Evolutionary conservation across 2,113 vertebrate species (phyloP).

Genomic region (Hepsetus odoe): DNA sequence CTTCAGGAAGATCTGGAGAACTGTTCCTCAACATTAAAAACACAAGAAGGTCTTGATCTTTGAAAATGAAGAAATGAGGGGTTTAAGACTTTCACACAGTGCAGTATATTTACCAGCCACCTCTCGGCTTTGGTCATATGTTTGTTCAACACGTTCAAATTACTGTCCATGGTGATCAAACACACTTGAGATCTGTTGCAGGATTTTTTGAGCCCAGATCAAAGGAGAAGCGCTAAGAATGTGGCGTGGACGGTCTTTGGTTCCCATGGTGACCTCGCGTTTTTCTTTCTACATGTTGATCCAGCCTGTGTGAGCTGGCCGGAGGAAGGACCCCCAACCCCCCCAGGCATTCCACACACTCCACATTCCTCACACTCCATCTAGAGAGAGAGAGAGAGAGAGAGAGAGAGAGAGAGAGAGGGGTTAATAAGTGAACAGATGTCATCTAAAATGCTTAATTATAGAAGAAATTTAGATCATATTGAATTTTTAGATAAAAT

Average conservation of each 20-base stretch:
- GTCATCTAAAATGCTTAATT: background rate
- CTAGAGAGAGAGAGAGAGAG: slow-evolving; percentile 66
- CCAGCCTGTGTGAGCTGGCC: slow-evolving; percentile 12
- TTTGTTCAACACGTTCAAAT: too few relatives aligned
- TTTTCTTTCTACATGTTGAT: background rate
- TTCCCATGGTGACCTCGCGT: slow-evolving; percentile 33
- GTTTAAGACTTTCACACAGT: too few relatives aligned
- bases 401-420: slow-evolving; percentile 53
- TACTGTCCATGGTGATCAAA: too few relatives aligned
- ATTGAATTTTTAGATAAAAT: too few relatives aligned
- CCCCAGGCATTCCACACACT: slow-evolving; percentile 54
- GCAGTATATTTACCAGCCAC: too few relatives aligned
- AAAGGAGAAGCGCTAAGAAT: slow-evolving; percentile 11
- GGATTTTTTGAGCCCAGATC: background rate
- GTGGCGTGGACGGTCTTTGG: background rate
- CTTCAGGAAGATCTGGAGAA: too few relatives aligned
- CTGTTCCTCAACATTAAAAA: too few relatives aligned
- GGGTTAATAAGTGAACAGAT: slow-evolving; percentile 5
- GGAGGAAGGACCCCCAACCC: slow-evolving; percentile 32
- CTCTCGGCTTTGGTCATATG: too few relatives aligned
- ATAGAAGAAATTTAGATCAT: too few relatives aligned
- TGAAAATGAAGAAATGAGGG: too few relatives aligned
- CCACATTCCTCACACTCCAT: slow-evolving; percentile 72
- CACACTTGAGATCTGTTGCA: background rate
- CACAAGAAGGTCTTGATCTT: too few relatives aligned